These are phyloP conservation scores for Silurus meridionalis DNA, from an alignment of 2,113 vertebrate species.

Conservation along the genomic window DNA sequence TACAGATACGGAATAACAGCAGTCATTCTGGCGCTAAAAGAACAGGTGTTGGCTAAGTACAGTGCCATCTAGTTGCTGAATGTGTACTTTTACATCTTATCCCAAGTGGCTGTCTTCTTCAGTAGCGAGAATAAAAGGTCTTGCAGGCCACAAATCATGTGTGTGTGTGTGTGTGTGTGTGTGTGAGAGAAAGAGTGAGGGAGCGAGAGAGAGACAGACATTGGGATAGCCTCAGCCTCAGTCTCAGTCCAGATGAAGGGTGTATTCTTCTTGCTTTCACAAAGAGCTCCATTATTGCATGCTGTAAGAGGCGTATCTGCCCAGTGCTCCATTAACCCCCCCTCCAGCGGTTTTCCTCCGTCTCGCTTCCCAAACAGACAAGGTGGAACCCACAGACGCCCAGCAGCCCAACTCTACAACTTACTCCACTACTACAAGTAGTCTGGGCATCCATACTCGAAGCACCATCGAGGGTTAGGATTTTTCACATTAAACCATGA, in stretches of 20 bases:
- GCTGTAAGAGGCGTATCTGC: constrained; percentile 50
- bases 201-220: constrained; percentile 30
- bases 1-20: constrained; percentile 24
- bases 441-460: not conserved
- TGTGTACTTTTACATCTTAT: constrained; percentile 4
- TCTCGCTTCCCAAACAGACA: constrained; percentile 39
- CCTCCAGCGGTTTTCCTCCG: constrained; percentile 47
- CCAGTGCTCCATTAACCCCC: constrained; percentile 39
- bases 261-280: constrained; percentile 63
- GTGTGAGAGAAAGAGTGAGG: constrained; percentile 19
- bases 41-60: constrained; percentile 23
- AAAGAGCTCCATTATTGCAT: constrained; percentile 62
- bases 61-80: constrained; percentile 42
- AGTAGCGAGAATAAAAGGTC: constrained; percentile 31
- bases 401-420: constrained; percentile 7
- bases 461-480: not conserved
- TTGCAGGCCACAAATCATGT: constrained; percentile 50
- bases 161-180: constrained; percentile 41
- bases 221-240: constrained; percentile 55
- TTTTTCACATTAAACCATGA: not conserved
- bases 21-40: constrained; percentile 20
- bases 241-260: constrained; percentile 58
- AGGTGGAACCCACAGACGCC: constrained; percentile 25
- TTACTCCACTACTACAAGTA: not conserved
- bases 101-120: constrained; percentile 24